These are phyloP conservation scores for Pegoplata infirma DNA, from an alignment of 2,888 invertebrate species.

Conservation along the genomic window DNA sequence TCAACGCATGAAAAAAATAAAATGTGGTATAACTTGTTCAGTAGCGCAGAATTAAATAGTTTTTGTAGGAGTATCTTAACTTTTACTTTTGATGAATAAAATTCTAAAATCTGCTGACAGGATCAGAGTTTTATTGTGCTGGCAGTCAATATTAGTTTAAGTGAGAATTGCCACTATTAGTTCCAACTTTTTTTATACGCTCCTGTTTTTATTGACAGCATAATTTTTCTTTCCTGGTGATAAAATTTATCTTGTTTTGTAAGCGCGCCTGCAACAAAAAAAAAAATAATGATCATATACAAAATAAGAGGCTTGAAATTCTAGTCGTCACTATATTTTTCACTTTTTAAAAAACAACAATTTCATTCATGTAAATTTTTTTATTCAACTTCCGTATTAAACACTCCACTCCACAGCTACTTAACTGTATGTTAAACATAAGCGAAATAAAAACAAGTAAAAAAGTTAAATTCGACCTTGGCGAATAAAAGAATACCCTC, in stretches of 20 bases:
- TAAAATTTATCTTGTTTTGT: constrained; percentile 25
- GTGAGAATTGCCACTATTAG: too few relatives aligned
- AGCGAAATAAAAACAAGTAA: too few relatives aligned
- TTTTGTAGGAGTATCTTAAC: too few relatives aligned
- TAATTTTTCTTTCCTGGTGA: constrained; percentile 2
- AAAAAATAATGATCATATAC: background rate
- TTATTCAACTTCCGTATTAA: constrained; percentile 40
- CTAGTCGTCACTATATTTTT: constrained; percentile 34
- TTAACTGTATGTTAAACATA: background rate
- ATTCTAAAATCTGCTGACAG: too few relatives aligned
- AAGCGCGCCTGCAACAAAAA: background rate
- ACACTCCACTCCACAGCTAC: background rate
- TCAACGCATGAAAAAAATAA: constrained; percentile 18
- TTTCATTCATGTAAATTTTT: constrained; percentile 37
- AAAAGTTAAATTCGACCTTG: too few relatives aligned
- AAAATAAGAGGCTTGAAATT: constrained; percentile 25
- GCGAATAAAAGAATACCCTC: too few relatives aligned
- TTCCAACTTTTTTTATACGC: constrained; percentile 1
- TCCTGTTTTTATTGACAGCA: constrained; percentile 21
- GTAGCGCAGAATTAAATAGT: constrained; percentile 19
- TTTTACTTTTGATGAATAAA: too few relatives aligned
- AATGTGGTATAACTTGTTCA: constrained; percentile 16
- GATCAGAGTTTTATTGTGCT: too few relatives aligned
- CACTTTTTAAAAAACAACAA: constrained; percentile 33
- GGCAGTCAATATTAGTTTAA: too few relatives aligned